These are phyloP conservation scores for Polyommatus iphigenia DNA, from an alignment of 2,888 invertebrate genomes.

Conservation along the genomic window DNA sequence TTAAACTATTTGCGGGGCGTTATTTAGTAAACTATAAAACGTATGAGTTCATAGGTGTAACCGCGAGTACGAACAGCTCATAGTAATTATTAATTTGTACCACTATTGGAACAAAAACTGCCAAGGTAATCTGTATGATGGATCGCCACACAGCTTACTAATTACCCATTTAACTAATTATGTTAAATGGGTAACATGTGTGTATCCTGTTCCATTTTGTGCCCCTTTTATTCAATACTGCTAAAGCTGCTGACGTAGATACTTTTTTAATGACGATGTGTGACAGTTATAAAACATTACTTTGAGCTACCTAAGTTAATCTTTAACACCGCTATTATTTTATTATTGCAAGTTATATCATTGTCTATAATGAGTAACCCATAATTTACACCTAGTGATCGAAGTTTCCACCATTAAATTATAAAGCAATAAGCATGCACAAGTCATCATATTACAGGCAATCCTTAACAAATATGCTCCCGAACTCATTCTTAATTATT, in stretches of 20 bases:
- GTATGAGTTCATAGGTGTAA: not conserved
- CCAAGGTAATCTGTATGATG: slow-evolving; percentile 8
- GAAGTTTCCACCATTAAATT: too few relatives aligned
- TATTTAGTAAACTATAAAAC: too few relatives aligned
- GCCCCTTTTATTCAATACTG: slow-evolving; percentile 11
- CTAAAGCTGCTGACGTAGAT: not conserved
- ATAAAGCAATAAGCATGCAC: too few relatives aligned
- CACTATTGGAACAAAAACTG: not conserved
- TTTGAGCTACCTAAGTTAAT: not conserved
- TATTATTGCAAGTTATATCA: too few relatives aligned
- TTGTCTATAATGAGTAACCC: not conserved
- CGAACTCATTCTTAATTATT: too few relatives aligned
- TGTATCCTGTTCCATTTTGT: slow-evolving; percentile 15
- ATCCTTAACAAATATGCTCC: too few relatives aligned
- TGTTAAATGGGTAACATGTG: slow-evolving; percentile 4
- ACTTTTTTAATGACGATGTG: not conserved
- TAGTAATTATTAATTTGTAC: not conserved
- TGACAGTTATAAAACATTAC: not conserved
- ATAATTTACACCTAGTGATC: too few relatives aligned
- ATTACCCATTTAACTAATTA: too few relatives aligned
- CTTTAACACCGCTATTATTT: too few relatives aligned
- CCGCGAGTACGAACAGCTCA: not conserved
- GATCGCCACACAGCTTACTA: not conserved
- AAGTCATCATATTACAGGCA: too few relatives aligned
- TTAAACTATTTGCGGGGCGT: too few relatives aligned